Base-by-base conservation (phyloP, 1,140 invertebrate species). In the Parapsyche elsis region DNA sequence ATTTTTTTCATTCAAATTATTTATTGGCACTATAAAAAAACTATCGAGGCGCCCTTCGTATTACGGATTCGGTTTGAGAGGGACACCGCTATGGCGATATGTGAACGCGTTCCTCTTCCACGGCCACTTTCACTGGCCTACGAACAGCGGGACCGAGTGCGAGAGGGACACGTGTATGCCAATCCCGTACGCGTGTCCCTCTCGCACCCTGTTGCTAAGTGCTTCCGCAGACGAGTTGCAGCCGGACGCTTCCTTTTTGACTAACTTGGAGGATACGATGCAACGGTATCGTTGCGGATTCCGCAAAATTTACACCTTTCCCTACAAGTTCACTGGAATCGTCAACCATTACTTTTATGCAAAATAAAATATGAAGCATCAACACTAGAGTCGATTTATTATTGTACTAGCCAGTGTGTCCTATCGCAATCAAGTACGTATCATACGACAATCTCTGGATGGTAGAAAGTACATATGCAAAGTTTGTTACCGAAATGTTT, bases 121-220 rank as follows among this genome's bases (percentile, higher is more conserved):
- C 23, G 30, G 9, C 14, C 75, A 77, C 75, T 77, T 77, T 77
- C 75, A 77, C 75, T 77, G 75, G 19, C 9, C n/a, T 30, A 30
- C 61, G 24, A 9, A 16, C 9, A 38, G 71, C 71, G 71, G 24
- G 16, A 45, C 9, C 1, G 71, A 38, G 71, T 2, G 75, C 24
- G 75, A 64, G 26, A 64, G 30, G 23, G 74, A 76, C 74, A 49
- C 38, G 19, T 5, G 23, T 12, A 59, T 59, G 1, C 16, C 44
- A 44, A 10, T 14, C 38, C 38, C 19, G 19, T 53, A 75, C 71
- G 9, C 5, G 45, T 21, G n/a, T 76, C 74, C 30, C 74, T 59
- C 10, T 76, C 74, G 74, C 74, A 30, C 74, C 74, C 49, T 76
- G 49, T 76, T 61, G 74, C 74, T 53, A 75, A 75, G 71, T 44